phyloP scores from a whole-genome alignment of 2,113 vertebrate species.

The Pituophis catenifer region DNA sequence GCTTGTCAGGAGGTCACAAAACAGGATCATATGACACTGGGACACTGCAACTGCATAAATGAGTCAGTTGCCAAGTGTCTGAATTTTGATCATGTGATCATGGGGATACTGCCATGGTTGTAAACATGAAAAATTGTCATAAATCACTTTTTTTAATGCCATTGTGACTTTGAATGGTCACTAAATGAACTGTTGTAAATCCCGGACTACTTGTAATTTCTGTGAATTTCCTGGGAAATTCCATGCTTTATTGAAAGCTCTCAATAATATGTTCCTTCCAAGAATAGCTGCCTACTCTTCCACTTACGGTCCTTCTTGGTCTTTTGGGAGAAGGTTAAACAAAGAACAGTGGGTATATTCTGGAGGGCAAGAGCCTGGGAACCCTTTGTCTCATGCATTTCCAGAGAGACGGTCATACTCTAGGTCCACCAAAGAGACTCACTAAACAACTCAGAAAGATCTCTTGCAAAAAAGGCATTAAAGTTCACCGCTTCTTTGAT shows the following conservation, averaged over 20 bases:
- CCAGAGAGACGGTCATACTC: neutral
- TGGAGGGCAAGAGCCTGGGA: too few species aligned
- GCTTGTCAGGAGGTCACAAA: neutral
- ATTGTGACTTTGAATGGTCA: too few species aligned
- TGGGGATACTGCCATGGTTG: neutral
- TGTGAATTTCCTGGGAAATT: neutral
- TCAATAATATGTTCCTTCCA: neutral
- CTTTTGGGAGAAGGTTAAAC: neutral
- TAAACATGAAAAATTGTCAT: neutral
- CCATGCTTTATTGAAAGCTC: neutral
- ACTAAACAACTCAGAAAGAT: neutral
- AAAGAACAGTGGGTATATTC: neutral
- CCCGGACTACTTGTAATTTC: neutral
- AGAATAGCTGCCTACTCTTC: neutral
- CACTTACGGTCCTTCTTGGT: neutral
- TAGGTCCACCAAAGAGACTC: neutral
- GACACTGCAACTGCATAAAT: neutral
- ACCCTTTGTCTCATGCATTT: too few species aligned
- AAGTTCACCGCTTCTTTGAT: constrained; percentile 45
- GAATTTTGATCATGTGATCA: neutral
- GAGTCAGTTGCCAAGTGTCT: neutral
- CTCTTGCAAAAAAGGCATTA: constrained; percentile 19
- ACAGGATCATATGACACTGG: neutral
- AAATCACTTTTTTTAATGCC: neutral
- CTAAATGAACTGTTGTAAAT: too few species aligned